Percentiles rank a stretch among this genome's conserved stretches.
Evolutionary conservation across 2,797 vertebrate genomes (phyloP).

Genomic region (Labeo calbasu): DNA sequence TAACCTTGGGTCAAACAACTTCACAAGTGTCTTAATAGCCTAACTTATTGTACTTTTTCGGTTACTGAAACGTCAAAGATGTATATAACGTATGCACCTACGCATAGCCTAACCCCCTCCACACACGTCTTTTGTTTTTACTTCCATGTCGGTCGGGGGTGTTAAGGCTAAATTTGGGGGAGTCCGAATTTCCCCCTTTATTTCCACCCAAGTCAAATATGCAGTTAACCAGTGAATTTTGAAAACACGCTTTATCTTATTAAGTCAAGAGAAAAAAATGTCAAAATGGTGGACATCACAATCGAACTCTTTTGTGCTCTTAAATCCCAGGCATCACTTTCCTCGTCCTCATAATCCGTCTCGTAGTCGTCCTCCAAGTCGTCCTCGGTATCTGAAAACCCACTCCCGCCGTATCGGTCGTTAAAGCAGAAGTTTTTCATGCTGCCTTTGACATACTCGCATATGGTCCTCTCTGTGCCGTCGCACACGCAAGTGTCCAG

Average conservation of each 20-base stretch:
- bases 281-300: constrained; percentile 72
- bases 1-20: neutral
- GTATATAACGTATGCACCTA: neutral
- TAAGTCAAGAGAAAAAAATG: constrained; percentile 60
- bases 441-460: constrained; percentile 92
- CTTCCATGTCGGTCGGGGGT: neutral
- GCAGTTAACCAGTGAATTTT: neutral
- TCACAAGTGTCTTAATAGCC: neutral
- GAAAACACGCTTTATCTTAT: constrained; percentile 59
- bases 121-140: neutral
- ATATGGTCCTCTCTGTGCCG: constrained; percentile 91
- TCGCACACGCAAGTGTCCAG: constrained; percentile 94
- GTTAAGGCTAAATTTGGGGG: neutral
- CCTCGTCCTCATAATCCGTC: constrained; percentile 66
- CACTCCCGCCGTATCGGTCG: constrained; percentile 76
- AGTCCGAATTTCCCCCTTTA: neutral
- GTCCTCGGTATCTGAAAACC: constrained; percentile 75
- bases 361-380: constrained; percentile 71
- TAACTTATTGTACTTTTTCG: neutral
- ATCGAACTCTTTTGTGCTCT: constrained; percentile 60
- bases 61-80: neutral
- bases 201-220: neutral
- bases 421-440: constrained; percentile 92
- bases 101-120: neutral
- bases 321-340: constrained; percentile 46